Percentiles rank a stretch among this genome's conserved stretches.
Evolutionary conservation across 2,797 vertebrate species (phyloP).

Genomic region (Octomys mimax): DNA sequence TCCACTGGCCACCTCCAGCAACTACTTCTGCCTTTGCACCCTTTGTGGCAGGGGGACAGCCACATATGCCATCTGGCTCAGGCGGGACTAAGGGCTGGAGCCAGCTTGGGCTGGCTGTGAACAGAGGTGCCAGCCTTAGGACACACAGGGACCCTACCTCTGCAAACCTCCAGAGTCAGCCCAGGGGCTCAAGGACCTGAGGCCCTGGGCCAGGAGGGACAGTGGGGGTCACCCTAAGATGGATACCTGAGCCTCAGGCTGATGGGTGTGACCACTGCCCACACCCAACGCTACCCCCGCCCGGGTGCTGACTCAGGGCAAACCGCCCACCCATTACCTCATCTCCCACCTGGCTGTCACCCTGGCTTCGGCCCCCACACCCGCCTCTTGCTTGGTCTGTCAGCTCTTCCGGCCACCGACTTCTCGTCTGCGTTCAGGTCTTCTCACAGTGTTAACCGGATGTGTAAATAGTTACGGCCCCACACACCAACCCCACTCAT

Average conservation of each 20-base stretch:
- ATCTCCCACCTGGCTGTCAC: not conserved
- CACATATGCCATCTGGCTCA: not conserved
- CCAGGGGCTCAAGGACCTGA: not conserved
- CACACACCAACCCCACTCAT: not conserved
- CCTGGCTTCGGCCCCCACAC: not conserved
- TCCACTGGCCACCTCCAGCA: not conserved
- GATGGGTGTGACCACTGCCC: not conserved
- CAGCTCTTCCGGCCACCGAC: accelerated
- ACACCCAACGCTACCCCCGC: too few species aligned
- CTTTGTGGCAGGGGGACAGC: not conserved
- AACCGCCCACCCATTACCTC: conserved; percentile 3
- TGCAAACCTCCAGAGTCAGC: not conserved
- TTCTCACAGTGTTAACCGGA: not conserved
- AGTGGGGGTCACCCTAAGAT: not conserved
- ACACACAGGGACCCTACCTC: not conserved
- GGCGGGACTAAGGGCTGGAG: not conserved
- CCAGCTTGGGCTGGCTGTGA: too few species aligned
- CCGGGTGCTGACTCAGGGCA: not conserved
- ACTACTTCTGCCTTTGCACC: conserved; percentile 2
- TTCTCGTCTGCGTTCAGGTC: accelerated
- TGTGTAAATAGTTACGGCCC: conserved; percentile 64
- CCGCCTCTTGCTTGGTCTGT: not conserved
- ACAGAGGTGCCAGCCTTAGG: not conserved
- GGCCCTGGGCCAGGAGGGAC: not conserved
- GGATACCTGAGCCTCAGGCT: not conserved